These are phyloP conservation scores for Hydropsyche tenuis DNA, from an alignment of 1,140 invertebrate species.

Conservation along the genomic window DNA sequence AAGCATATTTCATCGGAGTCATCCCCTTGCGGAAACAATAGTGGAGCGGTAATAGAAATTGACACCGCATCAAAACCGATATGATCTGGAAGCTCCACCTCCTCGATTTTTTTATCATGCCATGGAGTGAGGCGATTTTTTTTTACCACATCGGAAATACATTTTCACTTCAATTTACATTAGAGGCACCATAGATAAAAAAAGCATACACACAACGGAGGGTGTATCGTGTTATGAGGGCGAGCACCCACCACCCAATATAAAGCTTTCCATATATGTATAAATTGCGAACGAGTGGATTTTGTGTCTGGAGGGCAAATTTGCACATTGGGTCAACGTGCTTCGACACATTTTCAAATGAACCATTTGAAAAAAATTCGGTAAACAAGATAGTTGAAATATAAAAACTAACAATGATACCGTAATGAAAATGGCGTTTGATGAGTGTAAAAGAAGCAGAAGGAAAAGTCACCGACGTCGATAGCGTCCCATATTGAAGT, in stretches of 20 bases:
- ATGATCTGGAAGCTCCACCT: conserved; percentile 34
- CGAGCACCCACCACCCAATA: too few relatives aligned
- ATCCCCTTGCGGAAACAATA: conserved; percentile 47
- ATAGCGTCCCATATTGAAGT: too few relatives aligned
- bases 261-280: too few relatives aligned
- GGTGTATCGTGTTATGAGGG: neutral
- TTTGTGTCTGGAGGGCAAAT: neutral
- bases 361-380: too few relatives aligned
- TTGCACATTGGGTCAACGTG: neutral
- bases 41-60: conserved; percentile 49
- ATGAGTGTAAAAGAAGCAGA: too few relatives aligned
- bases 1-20: conserved; percentile 46
- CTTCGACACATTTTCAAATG: neutral
- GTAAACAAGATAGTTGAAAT: too few relatives aligned
- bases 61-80: conserved; percentile 49
- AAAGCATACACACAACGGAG: neutral
- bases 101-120: neutral
- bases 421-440: too few relatives aligned
- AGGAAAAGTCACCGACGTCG: too few relatives aligned
- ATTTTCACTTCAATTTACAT: conserved; percentile 31
- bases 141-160: conserved; percentile 23
- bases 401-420: too few relatives aligned
- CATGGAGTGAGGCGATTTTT: neutral
- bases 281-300: too few relatives aligned
- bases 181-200: neutral